Conservation (phyloP, 2,797 vertebrate genomes). For the Sebastes steindachneri region DNA sequence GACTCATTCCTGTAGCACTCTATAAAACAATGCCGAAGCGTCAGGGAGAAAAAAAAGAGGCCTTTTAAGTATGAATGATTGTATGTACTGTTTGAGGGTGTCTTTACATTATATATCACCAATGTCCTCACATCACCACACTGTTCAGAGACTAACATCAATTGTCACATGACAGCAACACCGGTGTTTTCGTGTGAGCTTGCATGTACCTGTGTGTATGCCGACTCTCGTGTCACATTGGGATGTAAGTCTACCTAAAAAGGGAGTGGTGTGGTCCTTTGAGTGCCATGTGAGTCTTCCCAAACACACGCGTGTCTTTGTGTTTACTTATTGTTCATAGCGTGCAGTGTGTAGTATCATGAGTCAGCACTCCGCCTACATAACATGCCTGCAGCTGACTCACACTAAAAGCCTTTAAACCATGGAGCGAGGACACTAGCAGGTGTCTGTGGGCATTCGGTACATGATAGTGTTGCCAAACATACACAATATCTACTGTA, state of each 20-base stretch:
- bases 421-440: neutral
- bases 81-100: neutral
- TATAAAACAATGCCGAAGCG: too few relatives aligned
- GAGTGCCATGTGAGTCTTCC: neutral
- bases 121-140: neutral
- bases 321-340: slow-evolving; percentile 14
- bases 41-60: too few relatives aligned
- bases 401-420: neutral
- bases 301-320: neutral
- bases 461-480: neutral
- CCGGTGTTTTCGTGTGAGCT: slow-evolving; percentile 1
- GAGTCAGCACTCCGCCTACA: neutral
- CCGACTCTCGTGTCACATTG: slow-evolving; percentile 28
- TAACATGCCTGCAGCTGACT: neutral
- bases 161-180: neutral
- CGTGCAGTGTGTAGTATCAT: neutral
- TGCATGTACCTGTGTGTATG: neutral
- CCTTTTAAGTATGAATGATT: too few relatives aligned
- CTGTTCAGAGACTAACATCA: neutral
- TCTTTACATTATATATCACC: neutral
- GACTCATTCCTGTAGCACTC: too few relatives aligned
- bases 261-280: neutral
- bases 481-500: neutral
- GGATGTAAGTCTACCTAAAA: slow-evolving; percentile 40
- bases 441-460: neutral